Conservation (phyloP, 2,797 vertebrate genomes). For the Tragopan temminckii region DNA sequence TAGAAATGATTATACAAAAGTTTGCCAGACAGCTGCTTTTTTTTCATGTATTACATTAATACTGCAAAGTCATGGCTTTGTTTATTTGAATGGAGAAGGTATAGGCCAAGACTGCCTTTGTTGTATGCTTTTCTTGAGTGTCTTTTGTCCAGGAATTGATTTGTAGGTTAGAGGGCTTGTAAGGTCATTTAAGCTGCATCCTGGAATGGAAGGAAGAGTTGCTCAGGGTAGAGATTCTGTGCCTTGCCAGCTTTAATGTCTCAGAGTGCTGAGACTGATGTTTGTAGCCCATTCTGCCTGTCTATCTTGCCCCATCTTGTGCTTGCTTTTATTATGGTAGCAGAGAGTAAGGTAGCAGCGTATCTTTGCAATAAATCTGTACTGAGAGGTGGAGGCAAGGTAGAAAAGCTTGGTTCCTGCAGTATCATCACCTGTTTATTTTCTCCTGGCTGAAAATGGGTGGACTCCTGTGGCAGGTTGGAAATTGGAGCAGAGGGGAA, state of each 20-base stretch:
- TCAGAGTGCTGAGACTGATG: not conserved
- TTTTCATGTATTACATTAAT: not conserved
- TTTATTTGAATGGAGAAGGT: not conserved
- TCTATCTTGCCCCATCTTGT: not conserved
- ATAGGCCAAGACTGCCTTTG: not conserved
- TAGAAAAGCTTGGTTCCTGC: not conserved
- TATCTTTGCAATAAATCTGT: not conserved
- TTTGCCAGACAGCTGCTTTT: not conserved
- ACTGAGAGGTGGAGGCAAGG: not conserved
- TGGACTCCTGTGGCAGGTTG: not conserved
- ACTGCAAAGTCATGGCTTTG: not conserved
- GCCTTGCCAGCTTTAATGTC: not conserved
- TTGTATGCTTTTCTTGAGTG: not conserved
- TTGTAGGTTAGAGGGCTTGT: not conserved
- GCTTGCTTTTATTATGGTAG: not conserved
- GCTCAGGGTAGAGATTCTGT: not conserved
- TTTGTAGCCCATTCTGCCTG: not conserved
- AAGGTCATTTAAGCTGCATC: not conserved
- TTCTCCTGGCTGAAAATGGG: not conserved
- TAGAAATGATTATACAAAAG: not conserved
- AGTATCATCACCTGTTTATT: not conserved
- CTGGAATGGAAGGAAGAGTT: not conserved
- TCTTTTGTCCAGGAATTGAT: not conserved
- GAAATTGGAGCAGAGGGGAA: not conserved
- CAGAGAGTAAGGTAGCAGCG: no score